Conservation (phyloP, 2,113 vertebrate species). For the Romanogobio albipinnatus region DNA sequence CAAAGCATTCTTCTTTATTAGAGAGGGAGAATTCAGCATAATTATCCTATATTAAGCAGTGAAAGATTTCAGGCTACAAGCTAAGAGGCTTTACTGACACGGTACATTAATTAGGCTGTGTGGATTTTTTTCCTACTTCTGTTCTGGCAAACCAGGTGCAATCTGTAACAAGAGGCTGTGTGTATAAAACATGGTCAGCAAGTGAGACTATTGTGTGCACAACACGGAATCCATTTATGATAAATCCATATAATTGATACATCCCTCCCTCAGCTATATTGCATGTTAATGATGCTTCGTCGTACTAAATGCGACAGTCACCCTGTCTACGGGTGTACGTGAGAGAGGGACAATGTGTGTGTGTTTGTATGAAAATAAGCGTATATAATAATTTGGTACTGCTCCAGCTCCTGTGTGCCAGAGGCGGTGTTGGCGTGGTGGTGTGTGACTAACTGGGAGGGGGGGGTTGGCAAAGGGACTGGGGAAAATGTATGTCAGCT, state of each 20-base stretch:
- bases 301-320: conserved; percentile 8
- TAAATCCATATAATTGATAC: conserved; percentile 33
- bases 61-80: conserved; percentile 42
- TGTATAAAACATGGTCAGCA: conserved; percentile 29
- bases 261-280: neutral
- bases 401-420: conserved; percentile 46
- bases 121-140: conserved; percentile 25
- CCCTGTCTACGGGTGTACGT: neutral
- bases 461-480: neutral
- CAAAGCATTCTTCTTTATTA: conserved; percentile 38
- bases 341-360: conserved; percentile 28
- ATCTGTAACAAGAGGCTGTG: neutral
- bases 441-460: conserved; percentile 46
- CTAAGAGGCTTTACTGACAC: conserved; percentile 31
- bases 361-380: conserved; percentile 46
- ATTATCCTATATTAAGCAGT: conserved; percentile 39
- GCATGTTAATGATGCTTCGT: conserved; percentile 8
- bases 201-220: conserved; percentile 13
- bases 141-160: conserved; percentile 32
- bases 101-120: conserved; percentile 17
- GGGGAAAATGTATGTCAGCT: conserved; percentile 29
- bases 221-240: conserved; percentile 24
- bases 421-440: conserved; percentile 38
- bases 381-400: conserved; percentile 47
- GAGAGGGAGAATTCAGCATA: conserved; percentile 35